phyloP scores from a whole-genome alignment of 2,797 vertebrate genomes.

The Premnoplex brunnescens region DNA sequence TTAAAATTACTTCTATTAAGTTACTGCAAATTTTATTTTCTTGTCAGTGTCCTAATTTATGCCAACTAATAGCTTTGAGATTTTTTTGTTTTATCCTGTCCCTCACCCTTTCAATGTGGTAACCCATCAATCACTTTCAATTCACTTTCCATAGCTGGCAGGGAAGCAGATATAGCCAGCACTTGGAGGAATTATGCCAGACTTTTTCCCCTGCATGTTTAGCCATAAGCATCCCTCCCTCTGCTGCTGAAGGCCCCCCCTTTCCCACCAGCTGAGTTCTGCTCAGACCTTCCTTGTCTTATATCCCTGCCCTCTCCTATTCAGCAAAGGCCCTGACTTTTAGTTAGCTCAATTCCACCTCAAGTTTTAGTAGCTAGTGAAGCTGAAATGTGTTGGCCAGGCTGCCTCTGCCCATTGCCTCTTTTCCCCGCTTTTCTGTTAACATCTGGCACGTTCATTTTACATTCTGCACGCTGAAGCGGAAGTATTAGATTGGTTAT shows the following conservation, averaged over 20 bases:
- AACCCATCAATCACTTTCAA: background rate
- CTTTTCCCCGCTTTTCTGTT: background rate
- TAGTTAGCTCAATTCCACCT: background rate
- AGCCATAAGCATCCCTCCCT: background rate
- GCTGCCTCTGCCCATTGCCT: background rate
- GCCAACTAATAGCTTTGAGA: background rate
- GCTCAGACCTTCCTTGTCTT: background rate
- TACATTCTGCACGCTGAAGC: background rate
- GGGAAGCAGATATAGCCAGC: background rate
- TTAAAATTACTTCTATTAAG: background rate
- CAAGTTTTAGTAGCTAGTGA: background rate
- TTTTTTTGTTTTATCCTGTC: background rate
- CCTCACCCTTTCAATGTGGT: background rate
- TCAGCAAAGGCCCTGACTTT: background rate
- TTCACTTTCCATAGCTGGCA: background rate
- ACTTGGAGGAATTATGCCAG: background rate
- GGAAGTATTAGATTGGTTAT: background rate
- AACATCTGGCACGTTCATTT: background rate
- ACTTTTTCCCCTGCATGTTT: background rate
- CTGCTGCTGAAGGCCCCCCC: background rate
- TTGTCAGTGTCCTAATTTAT: background rate
- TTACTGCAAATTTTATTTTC: background rate
- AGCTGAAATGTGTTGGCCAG: background rate
- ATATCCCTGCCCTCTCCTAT: rapidly evolving
- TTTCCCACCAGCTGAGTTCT: background rate